Evolutionary conservation across 1,140 invertebrate genomes (phyloP).

Genomic region (Globodera rostochiensis): DNA sequence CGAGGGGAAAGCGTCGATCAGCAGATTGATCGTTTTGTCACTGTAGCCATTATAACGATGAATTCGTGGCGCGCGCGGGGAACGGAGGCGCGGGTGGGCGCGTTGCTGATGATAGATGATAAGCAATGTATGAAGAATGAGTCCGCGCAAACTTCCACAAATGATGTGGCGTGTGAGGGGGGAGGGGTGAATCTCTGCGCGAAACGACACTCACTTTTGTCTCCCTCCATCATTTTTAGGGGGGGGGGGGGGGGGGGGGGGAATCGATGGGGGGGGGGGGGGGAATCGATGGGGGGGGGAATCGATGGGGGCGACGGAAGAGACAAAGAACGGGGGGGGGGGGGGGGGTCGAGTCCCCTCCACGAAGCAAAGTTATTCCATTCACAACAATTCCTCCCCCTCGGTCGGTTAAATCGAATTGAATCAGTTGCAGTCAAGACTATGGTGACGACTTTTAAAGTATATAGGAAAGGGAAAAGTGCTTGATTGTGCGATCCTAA

Average conservation of each 20-base stretch:
- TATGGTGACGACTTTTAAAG: too few relatives aligned
- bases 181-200: background rate
- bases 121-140: background rate
- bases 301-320: background rate
- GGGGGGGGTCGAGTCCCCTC: background rate
- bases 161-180: background rate
- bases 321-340: background rate
- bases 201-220: background rate
- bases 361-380: background rate
- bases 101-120: background rate
- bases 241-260: too few relatives aligned
- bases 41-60: background rate
- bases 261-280: too few relatives aligned
- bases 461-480: too few relatives aligned
- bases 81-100: background rate
- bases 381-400: background rate
- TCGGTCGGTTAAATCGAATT: background rate
- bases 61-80: slow-evolving; percentile 4
- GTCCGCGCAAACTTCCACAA: background rate
- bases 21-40: background rate
- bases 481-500: too few relatives aligned
- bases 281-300: too few relatives aligned
- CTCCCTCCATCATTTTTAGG: background rate
- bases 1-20: background rate
- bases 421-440: background rate